phyloP scores from a whole-genome alignment of 2,113 vertebrate genomes.

The Sinocyclocheilus anophthalmus region DNA sequence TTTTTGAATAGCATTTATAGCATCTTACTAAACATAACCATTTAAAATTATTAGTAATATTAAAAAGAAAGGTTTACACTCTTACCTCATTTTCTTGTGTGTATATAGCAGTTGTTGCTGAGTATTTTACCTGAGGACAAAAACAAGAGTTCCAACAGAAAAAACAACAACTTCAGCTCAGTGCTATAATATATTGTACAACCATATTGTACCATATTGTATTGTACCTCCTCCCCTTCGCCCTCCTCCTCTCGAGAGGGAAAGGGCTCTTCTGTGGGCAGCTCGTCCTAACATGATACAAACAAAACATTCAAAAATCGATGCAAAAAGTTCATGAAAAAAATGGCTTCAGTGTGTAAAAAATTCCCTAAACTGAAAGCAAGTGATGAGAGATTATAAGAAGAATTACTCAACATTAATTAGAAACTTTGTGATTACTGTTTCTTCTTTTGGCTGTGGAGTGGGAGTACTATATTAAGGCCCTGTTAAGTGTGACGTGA shows the following conservation, averaged over 20 bases:
- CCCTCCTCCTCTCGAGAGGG: slow-evolving; percentile 42
- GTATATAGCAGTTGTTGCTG: not conserved
- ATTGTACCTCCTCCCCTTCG: slow-evolving; percentile 46
- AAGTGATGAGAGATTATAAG: not conserved
- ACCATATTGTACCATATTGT: not conserved
- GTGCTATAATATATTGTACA: not conserved
- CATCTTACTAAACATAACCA: not conserved
- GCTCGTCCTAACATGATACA: slow-evolving; percentile 61
- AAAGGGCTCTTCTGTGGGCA: slow-evolving; percentile 43
- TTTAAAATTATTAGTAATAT: not conserved
- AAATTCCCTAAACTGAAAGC: not conserved
- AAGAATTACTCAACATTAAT: slow-evolving; percentile 2
- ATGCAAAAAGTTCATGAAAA: not conserved
- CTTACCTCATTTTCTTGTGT: slow-evolving; percentile 42
- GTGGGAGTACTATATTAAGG: slow-evolving; percentile 13
- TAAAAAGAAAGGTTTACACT: not conserved
- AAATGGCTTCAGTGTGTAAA: not conserved
- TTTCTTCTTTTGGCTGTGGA: slow-evolving; percentile 16
- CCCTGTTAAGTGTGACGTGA: not conserved
- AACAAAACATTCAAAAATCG: not conserved
- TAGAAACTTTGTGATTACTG: not conserved
- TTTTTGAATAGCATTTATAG: not conserved
- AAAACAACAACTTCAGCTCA: not conserved
- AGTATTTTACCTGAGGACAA: slow-evolving; percentile 1
- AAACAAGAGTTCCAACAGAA: not conserved